Evolutionary conservation across 1,140 invertebrate genomes (phyloP).

Genomic region (Zeugodacus cucurbitae): DNA sequence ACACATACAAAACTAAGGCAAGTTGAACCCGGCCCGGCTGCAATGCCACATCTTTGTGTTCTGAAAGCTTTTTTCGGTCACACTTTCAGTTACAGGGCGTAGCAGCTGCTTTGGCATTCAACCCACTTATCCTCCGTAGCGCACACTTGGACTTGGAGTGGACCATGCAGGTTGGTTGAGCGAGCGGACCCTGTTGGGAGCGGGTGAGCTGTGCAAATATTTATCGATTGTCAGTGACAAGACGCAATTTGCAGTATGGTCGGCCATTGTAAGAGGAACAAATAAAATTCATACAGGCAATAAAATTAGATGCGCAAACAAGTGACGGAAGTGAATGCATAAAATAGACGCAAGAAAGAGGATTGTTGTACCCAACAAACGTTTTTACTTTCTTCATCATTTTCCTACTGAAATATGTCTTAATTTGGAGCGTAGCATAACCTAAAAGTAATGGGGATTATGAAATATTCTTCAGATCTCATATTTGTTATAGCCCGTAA

Average conservation of each 20-base stretch:
- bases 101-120: slow-evolving; percentile 20
- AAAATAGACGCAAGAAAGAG: too few relatives aligned
- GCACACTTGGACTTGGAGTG: not conserved
- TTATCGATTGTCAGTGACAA: slow-evolving; percentile 42
- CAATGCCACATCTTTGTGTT: not conserved
- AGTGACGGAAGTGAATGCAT: not conserved
- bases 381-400: too few relatives aligned
- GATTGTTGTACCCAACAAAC: too few relatives aligned
- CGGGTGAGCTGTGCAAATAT: slow-evolving; percentile 40
- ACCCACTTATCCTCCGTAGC: slow-evolving; percentile 30
- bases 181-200: not conserved
- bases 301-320: slow-evolving; percentile 32
- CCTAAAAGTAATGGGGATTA: too few relatives aligned
- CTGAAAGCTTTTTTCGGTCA: not conserved
- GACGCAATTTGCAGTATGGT: slow-evolving; percentile 15
- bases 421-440: too few relatives aligned
- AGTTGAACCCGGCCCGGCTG: not conserved
- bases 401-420: too few relatives aligned
- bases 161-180: not conserved
- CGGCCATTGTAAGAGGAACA: not conserved
- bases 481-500: too few relatives aligned
- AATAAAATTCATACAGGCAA: slow-evolving; percentile 38
- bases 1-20: not conserved
- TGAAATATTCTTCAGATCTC: too few relatives aligned
- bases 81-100: not conserved